Conservation (phyloP, 2,113 vertebrate genomes). For the Semicossyphus pulcher region DNA sequence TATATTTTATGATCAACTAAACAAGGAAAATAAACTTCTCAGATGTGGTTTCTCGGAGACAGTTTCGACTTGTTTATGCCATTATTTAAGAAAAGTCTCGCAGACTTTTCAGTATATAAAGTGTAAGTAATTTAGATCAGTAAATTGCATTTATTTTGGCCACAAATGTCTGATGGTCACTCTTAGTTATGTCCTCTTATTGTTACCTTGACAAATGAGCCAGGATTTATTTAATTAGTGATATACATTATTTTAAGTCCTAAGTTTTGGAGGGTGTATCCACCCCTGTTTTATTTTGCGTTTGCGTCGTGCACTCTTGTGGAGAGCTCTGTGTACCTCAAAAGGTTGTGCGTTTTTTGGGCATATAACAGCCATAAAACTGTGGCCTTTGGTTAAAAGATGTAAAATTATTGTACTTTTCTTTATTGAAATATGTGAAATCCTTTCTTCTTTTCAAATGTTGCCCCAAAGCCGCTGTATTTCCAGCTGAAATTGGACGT, state of each 20-base stretch:
- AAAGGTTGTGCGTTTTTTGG: slow-evolving; percentile 72
- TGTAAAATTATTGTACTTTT: slow-evolving; percentile 40
- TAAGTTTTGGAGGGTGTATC: slow-evolving; percentile 32
- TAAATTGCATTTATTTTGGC: too few species aligned
- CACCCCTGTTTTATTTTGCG: slow-evolving; percentile 26
- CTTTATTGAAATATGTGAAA: neutral
- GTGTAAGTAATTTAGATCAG: too few species aligned
- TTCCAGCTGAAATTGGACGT: slow-evolving; percentile 58
- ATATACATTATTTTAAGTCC: neutral
- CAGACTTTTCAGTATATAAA: too few species aligned
- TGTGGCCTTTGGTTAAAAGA: slow-evolving; percentile 22
- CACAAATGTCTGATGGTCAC: neutral
- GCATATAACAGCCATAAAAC: slow-evolving; percentile 17
- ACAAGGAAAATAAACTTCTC: neutral
- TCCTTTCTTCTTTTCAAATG: neutral
- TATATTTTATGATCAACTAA: neutral
- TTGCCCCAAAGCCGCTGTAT: slow-evolving; percentile 24
- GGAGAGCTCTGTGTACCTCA: slow-evolving; percentile 59
- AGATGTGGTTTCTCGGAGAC: neutral
- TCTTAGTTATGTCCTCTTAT: neutral
- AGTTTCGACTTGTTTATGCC: too few species aligned
- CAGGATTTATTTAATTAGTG: neutral
- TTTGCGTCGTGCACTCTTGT: slow-evolving; percentile 57
- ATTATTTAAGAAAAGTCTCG: too few species aligned
- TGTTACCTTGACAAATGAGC: neutral